Percentiles rank a stretch among this genome's conserved stretches.
These are phyloP conservation scores for Rhagium mordax DNA, from an alignment of 2,888 invertebrate genomes.

Conservation along the genomic window DNA sequence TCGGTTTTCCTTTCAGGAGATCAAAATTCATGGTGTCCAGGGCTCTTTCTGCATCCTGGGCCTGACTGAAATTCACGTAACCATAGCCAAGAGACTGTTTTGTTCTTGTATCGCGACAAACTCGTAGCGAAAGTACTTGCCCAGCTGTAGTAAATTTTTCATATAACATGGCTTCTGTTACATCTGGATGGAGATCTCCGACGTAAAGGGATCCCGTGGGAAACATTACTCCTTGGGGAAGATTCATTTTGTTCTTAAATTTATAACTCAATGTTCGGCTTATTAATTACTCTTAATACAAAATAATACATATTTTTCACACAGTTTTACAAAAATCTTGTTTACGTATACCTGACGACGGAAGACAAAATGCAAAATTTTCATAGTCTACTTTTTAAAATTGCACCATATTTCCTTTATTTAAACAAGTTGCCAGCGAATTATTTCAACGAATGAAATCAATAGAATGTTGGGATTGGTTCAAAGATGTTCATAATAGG, in stretches of 20 bases:
- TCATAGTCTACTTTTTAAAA: constrained; percentile 32
- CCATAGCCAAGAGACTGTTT: constrained; percentile 98
- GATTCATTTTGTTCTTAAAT: constrained; percentile 60
- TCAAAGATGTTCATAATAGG: background rate
- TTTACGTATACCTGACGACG: constrained; percentile 46
- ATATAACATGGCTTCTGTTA: constrained; percentile 98
- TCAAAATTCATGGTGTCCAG: constrained; percentile 99
- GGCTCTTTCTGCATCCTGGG: constrained; percentile 98
- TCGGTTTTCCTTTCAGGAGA: constrained; percentile 95
- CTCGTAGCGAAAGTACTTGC: constrained; percentile 97
- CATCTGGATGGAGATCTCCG: constrained; percentile 98
- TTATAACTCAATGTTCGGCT: constrained; percentile 46
- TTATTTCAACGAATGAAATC: constrained; percentile 5
- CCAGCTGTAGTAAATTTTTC: constrained; percentile 99
- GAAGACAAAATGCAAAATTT: constrained; percentile 39
- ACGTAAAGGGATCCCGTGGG: constrained; percentile 98
- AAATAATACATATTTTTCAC: constrained; percentile 42
- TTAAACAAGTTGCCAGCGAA: constrained; percentile 9
- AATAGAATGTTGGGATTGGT: background rate
- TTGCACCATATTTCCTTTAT: constrained; percentile 9
- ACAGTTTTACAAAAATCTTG: constrained; percentile 46
- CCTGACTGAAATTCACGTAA: constrained; percentile 99
- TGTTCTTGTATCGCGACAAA: constrained; percentile 98
- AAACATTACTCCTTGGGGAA: constrained; percentile 75
- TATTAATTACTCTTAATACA: constrained; percentile 45